Evolutionary conservation across 2,797 vertebrate species (phyloP).

Genomic region (Tamandua tetradactyla): DNA sequence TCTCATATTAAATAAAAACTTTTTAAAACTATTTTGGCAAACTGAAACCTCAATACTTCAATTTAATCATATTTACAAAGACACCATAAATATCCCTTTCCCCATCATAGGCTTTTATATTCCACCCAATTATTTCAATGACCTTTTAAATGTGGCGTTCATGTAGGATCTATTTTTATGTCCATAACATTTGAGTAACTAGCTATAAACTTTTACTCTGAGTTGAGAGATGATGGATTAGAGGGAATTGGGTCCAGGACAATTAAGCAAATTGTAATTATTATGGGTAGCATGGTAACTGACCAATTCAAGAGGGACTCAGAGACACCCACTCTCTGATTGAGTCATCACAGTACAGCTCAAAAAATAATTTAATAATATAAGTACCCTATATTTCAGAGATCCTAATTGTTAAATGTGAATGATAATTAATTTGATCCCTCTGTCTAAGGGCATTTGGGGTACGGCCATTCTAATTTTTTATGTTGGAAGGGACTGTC

Average conservation of each 20-base stretch:
- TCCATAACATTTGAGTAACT: neutral
- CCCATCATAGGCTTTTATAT: slow-evolving; percentile 15
- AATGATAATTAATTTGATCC: slow-evolving; percentile 40
- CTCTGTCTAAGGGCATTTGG: too few species aligned
- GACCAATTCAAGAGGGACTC: neutral
- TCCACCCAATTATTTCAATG: neutral
- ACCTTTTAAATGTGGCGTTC: neutral
- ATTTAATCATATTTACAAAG: neutral
- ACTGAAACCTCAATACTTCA: neutral
- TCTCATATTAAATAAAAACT: neutral
- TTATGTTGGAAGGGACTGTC: too few species aligned
- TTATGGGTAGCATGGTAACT: neutral
- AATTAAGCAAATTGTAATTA: neutral
- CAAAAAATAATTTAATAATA: slow-evolving; percentile 42
- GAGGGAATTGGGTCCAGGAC: neutral
- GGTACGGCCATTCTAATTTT: too few species aligned
- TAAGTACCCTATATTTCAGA: slow-evolving; percentile 46
- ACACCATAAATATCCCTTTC: neutral
- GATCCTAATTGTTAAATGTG: neutral
- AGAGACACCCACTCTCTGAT: neutral
- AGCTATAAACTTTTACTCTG: slow-evolving; percentile 21
- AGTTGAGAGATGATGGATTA: neutral
- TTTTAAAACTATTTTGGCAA: neutral
- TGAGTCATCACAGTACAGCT: neutral
- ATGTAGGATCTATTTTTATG: slow-evolving; percentile 11